Percentiles rank a stretch among this genome's conserved stretches.
These are phyloP conservation scores for Psophia crepitans DNA, from an alignment of 2,113 vertebrate genomes.

Conservation along the genomic window DNA sequence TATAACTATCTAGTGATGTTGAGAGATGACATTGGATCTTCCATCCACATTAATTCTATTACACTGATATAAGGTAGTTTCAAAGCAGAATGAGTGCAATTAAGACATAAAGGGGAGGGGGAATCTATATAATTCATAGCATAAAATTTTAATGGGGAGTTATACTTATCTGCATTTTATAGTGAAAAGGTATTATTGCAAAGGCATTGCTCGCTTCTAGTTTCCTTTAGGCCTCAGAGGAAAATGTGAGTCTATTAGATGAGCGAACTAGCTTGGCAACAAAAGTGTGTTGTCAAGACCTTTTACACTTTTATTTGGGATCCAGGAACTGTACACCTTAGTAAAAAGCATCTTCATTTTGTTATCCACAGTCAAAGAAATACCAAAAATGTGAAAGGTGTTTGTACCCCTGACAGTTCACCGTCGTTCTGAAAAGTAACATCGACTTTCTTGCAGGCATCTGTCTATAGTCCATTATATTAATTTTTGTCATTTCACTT, in stretches of 20 bases:
- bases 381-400: neutral
- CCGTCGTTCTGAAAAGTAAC: neutral
- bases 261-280: neutral
- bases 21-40: neutral
- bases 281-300: neutral
- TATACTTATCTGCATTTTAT: neutral
- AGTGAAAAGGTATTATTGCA: neutral
- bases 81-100: neutral
- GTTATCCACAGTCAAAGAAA: neutral
- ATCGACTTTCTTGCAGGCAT: neutral
- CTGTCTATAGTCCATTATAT: neutral
- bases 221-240: neutral
- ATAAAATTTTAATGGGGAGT: conserved; percentile 7
- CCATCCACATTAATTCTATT: neutral
- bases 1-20: neutral
- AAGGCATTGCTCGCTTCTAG: neutral
- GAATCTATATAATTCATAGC: neutral
- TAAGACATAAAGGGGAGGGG: neutral
- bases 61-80: neutral
- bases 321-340: neutral
- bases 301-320: neutral
- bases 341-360: neutral
- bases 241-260: neutral
- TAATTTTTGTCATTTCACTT: neutral
- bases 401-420: neutral